These are phyloP conservation scores for Lydus trimaculatus DNA, from an alignment of 2,888 invertebrate genomes.

Conservation along the genomic window DNA sequence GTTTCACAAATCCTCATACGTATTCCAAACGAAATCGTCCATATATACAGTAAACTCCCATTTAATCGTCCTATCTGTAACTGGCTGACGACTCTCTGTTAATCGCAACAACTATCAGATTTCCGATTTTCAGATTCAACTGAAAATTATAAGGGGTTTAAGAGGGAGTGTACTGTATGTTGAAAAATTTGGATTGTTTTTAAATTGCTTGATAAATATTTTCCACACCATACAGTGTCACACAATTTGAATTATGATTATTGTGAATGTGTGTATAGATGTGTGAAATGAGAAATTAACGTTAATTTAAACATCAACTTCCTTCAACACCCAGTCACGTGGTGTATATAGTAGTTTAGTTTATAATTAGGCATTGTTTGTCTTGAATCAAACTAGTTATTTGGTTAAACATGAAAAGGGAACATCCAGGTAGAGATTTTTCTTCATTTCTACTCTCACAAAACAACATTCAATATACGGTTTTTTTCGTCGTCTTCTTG, in stretches of 20 bases:
- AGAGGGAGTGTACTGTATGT: too few relatives aligned
- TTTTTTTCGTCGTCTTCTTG: background rate
- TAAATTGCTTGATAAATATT: background rate
- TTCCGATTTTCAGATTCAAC: too few relatives aligned
- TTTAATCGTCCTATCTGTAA: too few relatives aligned
- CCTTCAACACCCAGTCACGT: constrained; percentile 5
- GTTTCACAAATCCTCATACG: too few relatives aligned
- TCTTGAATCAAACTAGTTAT: constrained; percentile 5
- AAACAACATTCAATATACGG: background rate
- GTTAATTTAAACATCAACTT: background rate
- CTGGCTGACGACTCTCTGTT: too few relatives aligned
- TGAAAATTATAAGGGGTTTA: too few relatives aligned
- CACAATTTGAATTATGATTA: background rate
- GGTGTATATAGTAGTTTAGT: background rate
- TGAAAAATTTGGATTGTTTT: too few relatives aligned
- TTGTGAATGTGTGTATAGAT: background rate
- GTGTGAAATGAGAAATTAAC: constrained; percentile 2
- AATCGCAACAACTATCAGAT: too few relatives aligned
- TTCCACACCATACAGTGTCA: background rate
- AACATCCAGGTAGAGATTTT: constrained; percentile 8
- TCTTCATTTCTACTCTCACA: background rate
- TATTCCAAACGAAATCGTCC: too few relatives aligned
- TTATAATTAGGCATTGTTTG: constrained; percentile 9
- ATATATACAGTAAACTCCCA: too few relatives aligned
- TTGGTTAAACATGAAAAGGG: constrained; percentile 6